phyloP scores from a whole-genome alignment of 2,113 vertebrate genomes.

The Carassius carassius region DNA sequence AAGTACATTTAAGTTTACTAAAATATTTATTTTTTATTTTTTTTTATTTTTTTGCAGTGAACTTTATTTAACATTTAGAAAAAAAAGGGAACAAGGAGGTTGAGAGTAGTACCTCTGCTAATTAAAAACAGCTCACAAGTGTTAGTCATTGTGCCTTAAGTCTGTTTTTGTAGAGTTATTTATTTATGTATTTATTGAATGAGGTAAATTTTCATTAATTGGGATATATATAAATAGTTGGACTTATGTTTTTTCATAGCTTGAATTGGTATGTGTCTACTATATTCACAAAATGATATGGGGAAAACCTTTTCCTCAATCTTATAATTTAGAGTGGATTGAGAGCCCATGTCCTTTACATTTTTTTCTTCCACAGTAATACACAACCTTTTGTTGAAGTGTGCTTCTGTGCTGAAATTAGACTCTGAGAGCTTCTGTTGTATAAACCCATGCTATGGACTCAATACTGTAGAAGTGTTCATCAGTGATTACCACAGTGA shows the following conservation, averaged over 20 bases:
- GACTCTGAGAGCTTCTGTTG: background rate
- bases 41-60: background rate
- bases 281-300: background rate
- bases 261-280: background rate
- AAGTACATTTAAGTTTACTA: background rate
- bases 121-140: slow-evolving; percentile 51
- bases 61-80: background rate
- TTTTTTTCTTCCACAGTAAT: background rate
- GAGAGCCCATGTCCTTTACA: background rate
- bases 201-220: background rate
- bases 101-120: slow-evolving; percentile 29
- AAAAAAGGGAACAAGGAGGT: background rate
- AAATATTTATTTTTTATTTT: background rate
- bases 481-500: background rate
- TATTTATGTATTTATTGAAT: background rate
- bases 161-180: slow-evolving; percentile 55
- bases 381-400: background rate
- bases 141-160: slow-evolving; percentile 60
- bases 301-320: background rate
- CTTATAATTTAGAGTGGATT: background rate
- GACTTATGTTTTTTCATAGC: background rate
- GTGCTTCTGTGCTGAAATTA: background rate
- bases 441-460: background rate
- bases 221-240: background rate
- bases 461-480: background rate